These are phyloP conservation scores for Chaetodon trifascialis DNA, from an alignment of 2,113 vertebrate species.

Conservation along the genomic window DNA sequence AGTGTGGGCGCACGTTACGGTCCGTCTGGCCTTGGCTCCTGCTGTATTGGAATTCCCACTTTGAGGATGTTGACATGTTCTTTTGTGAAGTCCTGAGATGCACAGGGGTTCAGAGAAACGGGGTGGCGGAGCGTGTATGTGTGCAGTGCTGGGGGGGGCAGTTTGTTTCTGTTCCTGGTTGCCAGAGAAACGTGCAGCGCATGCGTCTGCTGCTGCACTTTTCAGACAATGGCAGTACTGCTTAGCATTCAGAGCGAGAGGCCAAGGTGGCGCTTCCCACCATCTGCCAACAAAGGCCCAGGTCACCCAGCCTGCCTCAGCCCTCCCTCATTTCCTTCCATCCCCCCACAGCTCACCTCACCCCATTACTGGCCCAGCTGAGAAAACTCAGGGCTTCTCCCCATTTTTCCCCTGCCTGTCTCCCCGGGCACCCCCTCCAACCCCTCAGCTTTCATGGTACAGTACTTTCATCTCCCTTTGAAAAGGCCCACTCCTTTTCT, in stretches of 20 bases:
- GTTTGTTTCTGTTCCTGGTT: conserved; percentile 79
- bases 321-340: conserved; percentile 60
- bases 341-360: conserved; percentile 65
- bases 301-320: conserved; percentile 78
- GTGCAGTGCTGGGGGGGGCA: conserved; percentile 36
- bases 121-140: conserved; percentile 24
- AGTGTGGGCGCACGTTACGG: conserved; percentile 42
- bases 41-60: conserved; percentile 56
- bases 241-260: conserved; percentile 85
- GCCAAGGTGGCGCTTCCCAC: conserved; percentile 84
- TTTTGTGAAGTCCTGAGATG: conserved; percentile 41
- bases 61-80: conserved; percentile 40
- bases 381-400: conserved; percentile 60
- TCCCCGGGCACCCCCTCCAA: background rate
- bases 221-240: conserved; percentile 84
- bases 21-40: conserved; percentile 31
- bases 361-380: conserved; percentile 56
- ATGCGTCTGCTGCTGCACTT: conserved; percentile 81
- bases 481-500: conserved; percentile 2
- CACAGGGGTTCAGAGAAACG: conserved; percentile 3
- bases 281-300: conserved; percentile 85
- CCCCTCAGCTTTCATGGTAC: conserved; percentile 26
- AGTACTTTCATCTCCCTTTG: conserved; percentile 36
- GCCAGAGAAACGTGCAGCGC: conserved; percentile 80
- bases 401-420: conserved; percentile 10